Evolutionary conservation across 2,797 vertebrate genomes (phyloP).

Genomic region (Pseudochirops corinnae): DNA sequence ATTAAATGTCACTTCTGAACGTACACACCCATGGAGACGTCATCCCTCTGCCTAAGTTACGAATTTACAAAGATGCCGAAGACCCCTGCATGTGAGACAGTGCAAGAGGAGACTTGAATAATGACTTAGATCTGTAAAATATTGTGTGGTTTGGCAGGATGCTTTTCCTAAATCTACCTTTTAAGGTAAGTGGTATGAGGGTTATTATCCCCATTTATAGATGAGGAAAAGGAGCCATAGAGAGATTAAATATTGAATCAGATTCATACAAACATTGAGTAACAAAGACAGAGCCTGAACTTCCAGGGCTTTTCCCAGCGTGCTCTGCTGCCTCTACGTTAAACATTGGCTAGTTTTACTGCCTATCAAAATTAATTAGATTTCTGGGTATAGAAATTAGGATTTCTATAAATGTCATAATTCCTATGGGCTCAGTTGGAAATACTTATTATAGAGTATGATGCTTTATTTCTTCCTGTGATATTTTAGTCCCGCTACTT

Average conservation of each 20-base stretch:
- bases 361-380: background rate
- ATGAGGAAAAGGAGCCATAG: background rate
- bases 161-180: background rate
- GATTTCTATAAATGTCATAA: background rate
- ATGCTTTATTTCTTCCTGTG: background rate
- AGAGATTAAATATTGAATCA: background rate
- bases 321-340: background rate
- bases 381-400: background rate
- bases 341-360: background rate
- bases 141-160: background rate
- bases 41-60: background rate
- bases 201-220: background rate
- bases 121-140: background rate
- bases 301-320: background rate
- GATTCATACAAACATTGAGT: background rate
- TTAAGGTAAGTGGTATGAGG: background rate
- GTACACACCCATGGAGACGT: background rate
- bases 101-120: background rate
- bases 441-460: conserved; percentile 9
- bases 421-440: background rate
- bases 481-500: conserved; percentile 1
- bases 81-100: background rate
- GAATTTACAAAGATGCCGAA: background rate
- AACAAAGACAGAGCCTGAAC: background rate
- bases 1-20: background rate